Percentiles rank a stretch among this genome's conserved stretches.
These are phyloP conservation scores for Tetraneura akinire DNA, from an alignment of 1,140 invertebrate species.

Conservation along the genomic window DNA sequence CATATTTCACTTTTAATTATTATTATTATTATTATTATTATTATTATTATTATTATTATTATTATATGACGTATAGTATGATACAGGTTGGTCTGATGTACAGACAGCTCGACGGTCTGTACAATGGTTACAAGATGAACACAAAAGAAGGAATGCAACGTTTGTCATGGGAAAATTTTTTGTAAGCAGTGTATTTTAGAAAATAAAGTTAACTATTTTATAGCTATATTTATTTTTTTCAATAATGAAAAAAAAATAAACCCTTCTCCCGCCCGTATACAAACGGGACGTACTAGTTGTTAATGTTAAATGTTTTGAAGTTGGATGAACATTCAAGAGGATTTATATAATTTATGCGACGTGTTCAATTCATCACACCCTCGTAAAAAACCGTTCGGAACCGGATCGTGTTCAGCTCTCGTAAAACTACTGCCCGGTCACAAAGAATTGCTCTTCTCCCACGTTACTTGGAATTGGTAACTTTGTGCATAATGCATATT, in stretches of 20 bases:
- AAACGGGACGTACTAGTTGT: too few species aligned
- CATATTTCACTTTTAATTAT: too few species aligned
- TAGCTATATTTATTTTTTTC: too few species aligned
- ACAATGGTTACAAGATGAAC: conserved; percentile 16
- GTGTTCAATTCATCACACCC: not conserved
- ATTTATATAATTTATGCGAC: conserved; percentile 66
- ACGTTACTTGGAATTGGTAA: conserved; percentile 67
- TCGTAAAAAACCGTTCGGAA: conserved; percentile 55
- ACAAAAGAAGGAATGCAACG: conserved; percentile 9
- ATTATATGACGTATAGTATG: not conserved
- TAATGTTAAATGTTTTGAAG: conserved; percentile 53
- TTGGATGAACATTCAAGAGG: conserved; percentile 62
- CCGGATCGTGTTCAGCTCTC: conserved; percentile 65
- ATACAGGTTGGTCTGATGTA: conserved; percentile 33
- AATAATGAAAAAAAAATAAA: too few species aligned
- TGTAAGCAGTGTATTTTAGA: not conserved
- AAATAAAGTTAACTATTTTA: too few species aligned
- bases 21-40: too few species aligned
- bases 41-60: too few species aligned
- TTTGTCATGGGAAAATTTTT: conserved; percentile 27
- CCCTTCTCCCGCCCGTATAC: too few species aligned
- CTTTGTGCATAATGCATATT: too few species aligned
- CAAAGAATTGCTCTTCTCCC: conserved; percentile 65
- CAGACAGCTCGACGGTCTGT: conserved; percentile 13
- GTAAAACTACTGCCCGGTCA: conserved; percentile 66